Base-by-base conservation (phyloP, 2,888 invertebrate genomes). In the Epinotia nisella region DNA sequence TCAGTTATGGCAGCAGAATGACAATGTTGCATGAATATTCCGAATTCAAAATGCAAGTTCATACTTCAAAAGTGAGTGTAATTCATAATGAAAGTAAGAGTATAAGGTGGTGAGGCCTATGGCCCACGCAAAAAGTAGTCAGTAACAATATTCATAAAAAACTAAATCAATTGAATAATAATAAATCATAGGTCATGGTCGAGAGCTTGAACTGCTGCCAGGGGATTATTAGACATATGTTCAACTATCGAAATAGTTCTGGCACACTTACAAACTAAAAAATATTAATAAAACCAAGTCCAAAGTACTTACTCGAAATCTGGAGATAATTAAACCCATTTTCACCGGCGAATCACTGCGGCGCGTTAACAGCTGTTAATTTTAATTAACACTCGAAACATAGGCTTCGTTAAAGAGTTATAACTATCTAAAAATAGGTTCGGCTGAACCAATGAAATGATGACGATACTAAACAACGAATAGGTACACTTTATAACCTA, bases 251-350 rank as follows among this genome's bases (percentile, higher is more conserved):
- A 89, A 91, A 90, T 91, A 90, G 85, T 85, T 85, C 91, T 91
- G 90, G 92, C 91, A 87, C 75, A 75, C 81, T 76, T 83, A 87
- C 90, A 90, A 88, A 82, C 82, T 79, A 81, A 79, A 59, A 64
- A 58, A 59, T 21, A 49, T 69, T 7, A 9, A 72, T 70, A 68
- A 68, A 68, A 72, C 51, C 58, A 67, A 76, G 78, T 72, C 75
- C 70, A 81, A 83, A 83, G 85, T 84, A 94, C 95, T 95, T 90
- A 96, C 96, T 87, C 95, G 94, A 91, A 96, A 95, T 93, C 95
- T 95, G 76, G 95, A 95, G 87, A 95, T 90, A 78, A 96, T 94
- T 74, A 95, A 89, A 78, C 96, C 96, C 96, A 96, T 96, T 82
- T 90, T 90, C 79, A 77, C 70, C 64, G 60, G 74, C 76, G 75